A percentile compares a stretch with the other conserved stretches of the same genome.
Conservation (phyloP, 2,888 invertebrate genomes). For the Ommatoiulus sabulosus region DNA sequence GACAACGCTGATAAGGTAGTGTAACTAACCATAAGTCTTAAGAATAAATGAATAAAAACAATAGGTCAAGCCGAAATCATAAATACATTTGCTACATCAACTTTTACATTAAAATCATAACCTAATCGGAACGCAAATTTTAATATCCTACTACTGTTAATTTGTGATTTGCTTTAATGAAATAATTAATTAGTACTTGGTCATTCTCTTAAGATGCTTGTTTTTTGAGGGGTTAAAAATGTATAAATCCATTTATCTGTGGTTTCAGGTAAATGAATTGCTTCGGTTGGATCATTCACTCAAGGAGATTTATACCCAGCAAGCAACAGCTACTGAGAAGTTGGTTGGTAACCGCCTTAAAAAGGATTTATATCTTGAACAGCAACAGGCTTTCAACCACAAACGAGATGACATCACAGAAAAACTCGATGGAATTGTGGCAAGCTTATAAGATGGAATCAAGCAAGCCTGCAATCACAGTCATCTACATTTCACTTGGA, state of each 20-base stretch:
- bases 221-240: too few relatives aligned
- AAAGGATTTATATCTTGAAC: constrained; percentile 74
- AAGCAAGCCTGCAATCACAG: background rate
- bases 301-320: constrained; percentile 68
- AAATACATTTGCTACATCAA: background rate
- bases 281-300: constrained; percentile 72
- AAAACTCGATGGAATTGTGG: constrained; percentile 65
- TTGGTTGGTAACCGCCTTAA: constrained; percentile 74
- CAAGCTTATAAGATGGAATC: background rate
- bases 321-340: constrained; percentile 73
- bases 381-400: constrained; percentile 71
- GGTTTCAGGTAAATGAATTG: constrained; percentile 70
- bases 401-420: constrained; percentile 72
- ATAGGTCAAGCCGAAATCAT: background rate
- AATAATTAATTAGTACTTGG: too few relatives aligned
- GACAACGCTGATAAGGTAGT: constrained; percentile 74
- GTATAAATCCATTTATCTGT: background rate
- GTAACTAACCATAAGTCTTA: background rate
- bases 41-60: background rate
- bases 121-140: too few relatives aligned
- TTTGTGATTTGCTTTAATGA: too few relatives aligned
- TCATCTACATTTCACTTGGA: background rate
- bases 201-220: too few relatives aligned
- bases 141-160: too few relatives aligned
- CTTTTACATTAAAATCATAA: background rate